Percentiles rank a stretch among this genome's conserved stretches.
Evolutionary conservation across 2,888 invertebrate genomes (phyloP).

Genomic region (Tetramorium bicarinatum): DNA sequence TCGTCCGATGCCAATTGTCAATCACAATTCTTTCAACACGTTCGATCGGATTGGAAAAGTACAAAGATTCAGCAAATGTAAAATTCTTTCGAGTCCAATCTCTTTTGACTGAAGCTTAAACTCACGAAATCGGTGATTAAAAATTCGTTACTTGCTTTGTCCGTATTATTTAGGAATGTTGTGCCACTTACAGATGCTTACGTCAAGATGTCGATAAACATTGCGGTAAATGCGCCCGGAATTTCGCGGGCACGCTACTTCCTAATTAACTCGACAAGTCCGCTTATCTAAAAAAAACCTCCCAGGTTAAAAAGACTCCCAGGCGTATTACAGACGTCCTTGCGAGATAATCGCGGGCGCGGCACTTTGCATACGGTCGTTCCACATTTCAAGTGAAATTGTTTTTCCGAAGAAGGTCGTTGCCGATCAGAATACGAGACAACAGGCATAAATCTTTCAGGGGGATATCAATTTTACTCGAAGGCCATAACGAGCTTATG

Average conservation of each 20-base stretch:
- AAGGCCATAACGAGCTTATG: slow-evolving; percentile 32
- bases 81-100: background rate
- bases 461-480: slow-evolving; percentile 30
- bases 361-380: slow-evolving; percentile 40
- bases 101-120: background rate
- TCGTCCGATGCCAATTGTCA: slow-evolving; percentile 4
- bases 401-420: slow-evolving; percentile 39
- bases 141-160: background rate
- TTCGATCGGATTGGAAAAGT: background rate
- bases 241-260: slow-evolving; percentile 44
- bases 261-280: slow-evolving; percentile 26
- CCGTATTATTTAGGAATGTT: background rate
- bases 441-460: slow-evolving; percentile 42
- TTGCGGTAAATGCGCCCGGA: background rate
- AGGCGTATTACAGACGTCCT: slow-evolving; percentile 35
- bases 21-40: background rate
- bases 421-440: slow-evolving; percentile 39
- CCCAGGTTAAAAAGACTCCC: slow-evolving; percentile 7
- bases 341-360: slow-evolving; percentile 46
- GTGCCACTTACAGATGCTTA: background rate
- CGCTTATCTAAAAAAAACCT: slow-evolving; percentile 40
- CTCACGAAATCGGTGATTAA: background rate
- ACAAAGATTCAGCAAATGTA: background rate
- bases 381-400: slow-evolving; percentile 45
- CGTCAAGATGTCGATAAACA: background rate